Evolutionary conservation across 1,140 invertebrate species (phyloP).

Genomic region (Formica selysi): DNA sequence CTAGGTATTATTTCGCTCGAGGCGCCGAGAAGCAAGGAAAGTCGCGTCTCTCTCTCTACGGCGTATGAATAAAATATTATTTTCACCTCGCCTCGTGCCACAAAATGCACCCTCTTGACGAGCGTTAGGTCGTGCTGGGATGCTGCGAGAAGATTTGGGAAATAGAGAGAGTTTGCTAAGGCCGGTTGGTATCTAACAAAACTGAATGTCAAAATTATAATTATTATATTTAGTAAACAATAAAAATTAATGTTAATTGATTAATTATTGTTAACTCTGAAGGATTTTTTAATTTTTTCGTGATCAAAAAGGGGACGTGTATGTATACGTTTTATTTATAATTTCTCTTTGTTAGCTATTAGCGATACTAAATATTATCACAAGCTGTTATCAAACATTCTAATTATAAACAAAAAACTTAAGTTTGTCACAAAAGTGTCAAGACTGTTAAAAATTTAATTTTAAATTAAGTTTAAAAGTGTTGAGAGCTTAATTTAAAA

Average conservation of each 20-base stretch:
- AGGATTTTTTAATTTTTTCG: neutral
- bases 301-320: neutral
- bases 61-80: conserved; percentile 78
- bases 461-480: too few relatives aligned
- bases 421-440: too few relatives aligned
- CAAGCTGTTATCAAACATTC: too few relatives aligned
- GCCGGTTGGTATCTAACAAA: neutral
- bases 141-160: conserved; percentile 21
- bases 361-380: too few relatives aligned
- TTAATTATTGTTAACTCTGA: neutral
- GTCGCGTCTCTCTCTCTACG: conserved; percentile 58
- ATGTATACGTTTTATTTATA: too few relatives aligned
- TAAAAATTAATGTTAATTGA: conserved; percentile 3
- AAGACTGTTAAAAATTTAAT: too few relatives aligned
- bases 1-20: conserved; percentile 68
- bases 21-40: conserved; percentile 64
- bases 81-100: conserved; percentile 63
- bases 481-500: too few relatives aligned
- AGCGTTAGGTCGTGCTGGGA: neutral
- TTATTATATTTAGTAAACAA: neutral
- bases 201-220: neutral
- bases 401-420: too few relatives aligned
- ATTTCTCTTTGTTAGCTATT: too few relatives aligned
- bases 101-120: conserved; percentile 29
- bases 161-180: neutral